Percentiles rank a stretch among this genome's conserved stretches.
Evolutionary conservation across 2,888 invertebrate genomes (phyloP).

Genomic region (Drosophila anomelani): DNA sequence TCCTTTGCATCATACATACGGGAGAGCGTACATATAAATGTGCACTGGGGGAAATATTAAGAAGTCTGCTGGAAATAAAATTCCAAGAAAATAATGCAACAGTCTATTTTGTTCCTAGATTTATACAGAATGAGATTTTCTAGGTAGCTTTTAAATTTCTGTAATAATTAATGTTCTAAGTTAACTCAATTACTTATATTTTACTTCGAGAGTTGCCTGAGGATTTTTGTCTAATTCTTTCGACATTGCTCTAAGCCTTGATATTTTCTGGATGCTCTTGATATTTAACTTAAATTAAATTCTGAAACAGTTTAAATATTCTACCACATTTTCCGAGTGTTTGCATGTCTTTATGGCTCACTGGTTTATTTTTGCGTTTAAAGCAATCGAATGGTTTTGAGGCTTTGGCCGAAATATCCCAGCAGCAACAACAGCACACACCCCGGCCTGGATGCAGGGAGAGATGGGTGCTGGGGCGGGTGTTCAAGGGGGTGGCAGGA

Average conservation of each 20-base stretch:
- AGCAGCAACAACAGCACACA: constrained; percentile 52
- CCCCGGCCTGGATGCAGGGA: constrained; percentile 40
- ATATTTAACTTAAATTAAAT: neutral
- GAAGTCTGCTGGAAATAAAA: neutral
- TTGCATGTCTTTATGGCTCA: constrained; percentile 52
- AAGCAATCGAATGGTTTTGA: constrained; percentile 47
- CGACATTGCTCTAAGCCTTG: too few relatives aligned
- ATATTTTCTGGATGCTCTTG: too few relatives aligned
- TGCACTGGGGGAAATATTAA: neutral
- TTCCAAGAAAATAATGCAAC: too few relatives aligned
- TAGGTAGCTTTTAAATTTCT: neutral
- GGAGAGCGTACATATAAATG: constrained; percentile 4
- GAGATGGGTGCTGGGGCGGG: neutral
- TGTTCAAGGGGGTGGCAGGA: constrained; percentile 11
- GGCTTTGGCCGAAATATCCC: constrained; percentile 51
- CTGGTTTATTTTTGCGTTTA: constrained; percentile 67
- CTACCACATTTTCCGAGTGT: neutral
- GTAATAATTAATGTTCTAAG: neutral
- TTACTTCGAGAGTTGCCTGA: neutral
- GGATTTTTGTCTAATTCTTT: neutral
- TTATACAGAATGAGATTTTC: too few relatives aligned
- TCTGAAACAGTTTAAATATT: too few relatives aligned
- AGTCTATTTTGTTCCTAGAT: neutral
- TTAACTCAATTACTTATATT: neutral
- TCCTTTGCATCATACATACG: constrained; percentile 33